Evolutionary conservation across 1,140 invertebrate genomes (phyloP), one percentile per base, ranked within the genome.

Genomic region (Bombus ignitus): DNA sequence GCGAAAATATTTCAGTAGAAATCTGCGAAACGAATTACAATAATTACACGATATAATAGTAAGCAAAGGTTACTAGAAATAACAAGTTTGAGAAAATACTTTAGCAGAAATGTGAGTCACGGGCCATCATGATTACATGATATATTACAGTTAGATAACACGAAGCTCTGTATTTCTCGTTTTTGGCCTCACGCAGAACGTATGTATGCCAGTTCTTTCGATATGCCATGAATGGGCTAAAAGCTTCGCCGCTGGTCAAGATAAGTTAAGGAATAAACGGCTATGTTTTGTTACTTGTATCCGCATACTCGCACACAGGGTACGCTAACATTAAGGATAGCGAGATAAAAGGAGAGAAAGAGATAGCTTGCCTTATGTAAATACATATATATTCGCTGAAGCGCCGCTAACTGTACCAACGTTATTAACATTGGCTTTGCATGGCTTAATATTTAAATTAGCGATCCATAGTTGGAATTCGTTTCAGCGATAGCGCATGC

Each of bases 401-500:
- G 25, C 1, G 47, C 25, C 10, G 35, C 3, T 57, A 76, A 57
- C 74, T 59, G 74, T 76, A 76, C 74, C 47, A n/a, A 53, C n/a
- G 35, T 76, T 76, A 76, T 76, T 57, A 76, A 59, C 74, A 76
- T 75, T 76, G 42, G 35, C 47, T 57, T 76, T 59, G 74, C 74
- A 76, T 59, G 32, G 74, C 35, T 76, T 76, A 76, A 57, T 76
- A 57, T 76, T 76, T 76, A 76, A 76, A 76, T 76, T 59, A 76
- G 53, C 73, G 18, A 75, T 75, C 74, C 53, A 35, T 59, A 76
- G 25, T 28, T 42, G 47, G 74, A n/a, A 76, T 76, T 76, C 47
- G 74, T 76, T 76, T 57, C 47, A 59, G 35, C 53, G 74, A 76
- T 75, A 57, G 32, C 35, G 47, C 47, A 32, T 15, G 44, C 72